Evolutionary conservation across 1,140 invertebrate genomes (phyloP).

Genomic region (Drosophila virilis): DNA sequence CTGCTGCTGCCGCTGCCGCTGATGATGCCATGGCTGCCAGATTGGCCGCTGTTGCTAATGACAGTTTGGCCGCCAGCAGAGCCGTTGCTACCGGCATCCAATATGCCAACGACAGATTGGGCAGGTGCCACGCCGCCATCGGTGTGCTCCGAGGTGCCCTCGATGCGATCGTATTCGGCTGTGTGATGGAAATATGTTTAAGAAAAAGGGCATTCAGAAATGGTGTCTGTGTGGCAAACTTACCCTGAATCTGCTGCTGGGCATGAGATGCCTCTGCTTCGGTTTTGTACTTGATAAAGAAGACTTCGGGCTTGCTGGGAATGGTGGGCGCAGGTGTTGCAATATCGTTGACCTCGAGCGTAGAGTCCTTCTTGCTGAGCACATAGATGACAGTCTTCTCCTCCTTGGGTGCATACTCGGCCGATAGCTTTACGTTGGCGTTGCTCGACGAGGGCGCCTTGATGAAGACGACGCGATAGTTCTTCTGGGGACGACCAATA

Average conservation of each 20-base stretch:
- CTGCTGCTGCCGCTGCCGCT: conserved; percentile 9
- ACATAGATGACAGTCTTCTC: conserved; percentile 95
- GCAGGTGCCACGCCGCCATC: conserved; percentile 76
- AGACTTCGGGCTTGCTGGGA: conserved; percentile 90
- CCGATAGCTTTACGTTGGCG: conserved; percentile 84
- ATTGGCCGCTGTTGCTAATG: conserved; percentile 1
- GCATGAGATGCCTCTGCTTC: conserved; percentile 85
- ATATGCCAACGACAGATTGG: conserved; percentile 77
- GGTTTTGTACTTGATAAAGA: conserved; percentile 91
- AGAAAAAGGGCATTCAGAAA: background rate
- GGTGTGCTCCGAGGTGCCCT: conserved; percentile 74
- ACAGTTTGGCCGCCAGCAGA: conserved; percentile 26
- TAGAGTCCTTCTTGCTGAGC: conserved; percentile 90
- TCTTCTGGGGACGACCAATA: conserved; percentile 88
- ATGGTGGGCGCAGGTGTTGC: conserved; percentile 90
- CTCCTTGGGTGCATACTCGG: conserved; percentile 86
- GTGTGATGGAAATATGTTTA: background rate
- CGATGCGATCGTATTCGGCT: conserved; percentile 80
- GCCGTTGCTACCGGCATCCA: conserved; percentile 59
- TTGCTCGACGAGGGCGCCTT: conserved; percentile 91
- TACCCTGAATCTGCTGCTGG: conserved; percentile 82
- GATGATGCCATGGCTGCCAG: conserved; percentile 21
- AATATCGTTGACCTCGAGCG: conserved; percentile 87
- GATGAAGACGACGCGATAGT: conserved; percentile 95
- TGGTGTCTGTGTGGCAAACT: background rate